These are phyloP conservation scores for Muricea muricata DNA, from an alignment of 92 coral and sea anemone genomes.

Conservation along the genomic window DNA sequence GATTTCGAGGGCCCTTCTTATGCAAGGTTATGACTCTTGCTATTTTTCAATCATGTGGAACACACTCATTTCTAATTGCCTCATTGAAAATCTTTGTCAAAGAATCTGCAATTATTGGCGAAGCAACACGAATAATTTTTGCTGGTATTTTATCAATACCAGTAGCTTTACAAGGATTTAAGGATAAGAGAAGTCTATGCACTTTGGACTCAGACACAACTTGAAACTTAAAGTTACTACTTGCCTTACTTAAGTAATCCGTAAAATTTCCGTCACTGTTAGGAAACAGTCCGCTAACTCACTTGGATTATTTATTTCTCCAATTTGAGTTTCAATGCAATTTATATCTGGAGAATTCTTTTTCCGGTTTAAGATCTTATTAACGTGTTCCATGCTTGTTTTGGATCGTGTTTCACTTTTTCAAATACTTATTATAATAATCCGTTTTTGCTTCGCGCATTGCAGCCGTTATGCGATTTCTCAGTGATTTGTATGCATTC, in stretches of 20 bases:
- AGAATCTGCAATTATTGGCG: too few relatives aligned
- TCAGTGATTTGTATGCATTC: conserved; percentile 33
- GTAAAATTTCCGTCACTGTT: background rate
- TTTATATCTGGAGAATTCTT: background rate
- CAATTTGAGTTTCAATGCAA: background rate
- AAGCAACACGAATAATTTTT: background rate
- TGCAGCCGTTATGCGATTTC: conserved; percentile 53
- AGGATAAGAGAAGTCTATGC: conserved; percentile 5
- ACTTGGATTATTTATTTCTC: background rate
- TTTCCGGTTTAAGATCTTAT: conserved; percentile 15
- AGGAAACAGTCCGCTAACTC: conserved; percentile 25
- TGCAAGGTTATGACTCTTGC: too few relatives aligned
- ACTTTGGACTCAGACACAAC: conserved; percentile 21
- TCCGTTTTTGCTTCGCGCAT: conserved; percentile 40
- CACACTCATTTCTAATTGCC: too few relatives aligned
- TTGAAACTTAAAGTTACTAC: conserved; percentile 41
- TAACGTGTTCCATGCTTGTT: conserved; percentile 32
- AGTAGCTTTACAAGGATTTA: background rate
- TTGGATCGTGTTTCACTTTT: conserved; percentile 42
- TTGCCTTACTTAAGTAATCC: background rate
- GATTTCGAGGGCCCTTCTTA: too few relatives aligned
- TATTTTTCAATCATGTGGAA: too few relatives aligned
- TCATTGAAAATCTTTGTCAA: too few relatives aligned
- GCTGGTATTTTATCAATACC: background rate
- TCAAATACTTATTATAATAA: conserved; percentile 34